Evolutionary conservation across 2,888 invertebrate species (phyloP).

Genomic region (Glyphotaelius pellucidus): DNA sequence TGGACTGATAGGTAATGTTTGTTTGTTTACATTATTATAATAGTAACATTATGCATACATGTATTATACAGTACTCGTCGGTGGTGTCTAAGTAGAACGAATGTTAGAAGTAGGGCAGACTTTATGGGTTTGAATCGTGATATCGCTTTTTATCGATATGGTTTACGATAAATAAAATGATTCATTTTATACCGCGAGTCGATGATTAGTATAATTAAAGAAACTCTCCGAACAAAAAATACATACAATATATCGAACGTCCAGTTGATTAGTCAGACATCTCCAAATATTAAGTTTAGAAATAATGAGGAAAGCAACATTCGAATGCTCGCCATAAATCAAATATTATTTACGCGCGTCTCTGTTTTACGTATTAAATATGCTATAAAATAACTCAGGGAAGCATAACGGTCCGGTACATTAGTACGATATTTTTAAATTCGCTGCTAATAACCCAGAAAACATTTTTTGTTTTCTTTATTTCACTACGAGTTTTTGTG

Average conservation of each 20-base stretch:
- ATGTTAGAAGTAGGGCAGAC: background rate
- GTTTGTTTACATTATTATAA: background rate
- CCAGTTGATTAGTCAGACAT: too few relatives aligned
- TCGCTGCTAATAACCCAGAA: too few relatives aligned
- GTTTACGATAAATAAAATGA: background rate
- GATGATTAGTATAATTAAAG: background rate
- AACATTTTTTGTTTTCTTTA: too few relatives aligned
- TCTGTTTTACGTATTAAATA: too few relatives aligned
- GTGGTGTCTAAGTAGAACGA: background rate
- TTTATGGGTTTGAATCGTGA: background rate
- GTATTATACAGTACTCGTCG: background rate
- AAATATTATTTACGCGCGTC: too few relatives aligned
- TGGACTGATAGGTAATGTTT: background rate
- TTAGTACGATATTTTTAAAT: too few relatives aligned
- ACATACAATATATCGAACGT: background rate
- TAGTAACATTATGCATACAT: background rate
- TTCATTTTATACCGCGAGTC: background rate
- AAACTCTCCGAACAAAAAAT: background rate
- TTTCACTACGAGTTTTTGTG: too few relatives aligned
- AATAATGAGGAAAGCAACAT: too few relatives aligned
- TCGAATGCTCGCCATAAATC: too few relatives aligned
- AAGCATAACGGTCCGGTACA: too few relatives aligned
- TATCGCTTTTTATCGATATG: background rate
- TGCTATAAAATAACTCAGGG: too few relatives aligned
- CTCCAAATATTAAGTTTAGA: too few relatives aligned